A percentile compares a stretch with the other conserved stretches of the same genome.
Evolutionary conservation across 1,140 invertebrate species (phyloP).

Genomic region (Drosophila suzukii): DNA sequence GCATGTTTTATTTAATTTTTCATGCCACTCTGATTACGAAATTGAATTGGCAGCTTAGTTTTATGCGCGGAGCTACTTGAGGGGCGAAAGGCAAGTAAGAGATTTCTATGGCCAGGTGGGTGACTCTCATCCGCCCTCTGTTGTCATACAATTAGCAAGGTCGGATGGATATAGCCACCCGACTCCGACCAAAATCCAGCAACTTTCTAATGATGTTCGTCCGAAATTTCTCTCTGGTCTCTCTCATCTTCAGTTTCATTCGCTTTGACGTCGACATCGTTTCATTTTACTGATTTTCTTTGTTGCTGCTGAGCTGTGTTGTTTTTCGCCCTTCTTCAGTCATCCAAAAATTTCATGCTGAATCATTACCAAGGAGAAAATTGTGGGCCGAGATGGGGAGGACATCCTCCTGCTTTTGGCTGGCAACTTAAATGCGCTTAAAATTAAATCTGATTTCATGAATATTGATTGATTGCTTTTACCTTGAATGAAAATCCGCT

Average conservation of each 20-base stretch:
- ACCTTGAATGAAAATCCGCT: constrained; percentile 83
- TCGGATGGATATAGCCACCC: constrained; percentile 43
- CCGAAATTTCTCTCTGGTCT: constrained; percentile 65
- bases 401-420: constrained; percentile 6
- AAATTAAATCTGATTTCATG: constrained; percentile 83
- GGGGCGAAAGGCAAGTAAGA: not conserved
- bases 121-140: constrained; percentile 16
- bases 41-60: constrained; percentile 83
- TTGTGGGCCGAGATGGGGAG: constrained; percentile 2
- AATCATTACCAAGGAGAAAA: constrained; percentile 63
- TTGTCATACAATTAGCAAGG: constrained; percentile 78
- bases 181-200: constrained; percentile 16
- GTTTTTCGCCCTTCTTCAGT: constrained; percentile 46
- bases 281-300: constrained; percentile 51
- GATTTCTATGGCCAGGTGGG: constrained; percentile 35
- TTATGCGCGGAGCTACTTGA: constrained; percentile 64
- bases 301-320: constrained; percentile 50
- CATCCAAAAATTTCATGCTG: constrained; percentile 66
- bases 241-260: constrained; percentile 75
- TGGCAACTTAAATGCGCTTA: constrained; percentile 79
- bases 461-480: constrained; percentile 83
- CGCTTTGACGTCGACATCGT: constrained; percentile 66
- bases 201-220: constrained; percentile 77
- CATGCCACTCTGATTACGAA: constrained; percentile 81
- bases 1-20: constrained; percentile 83